Evolutionary conservation across 2,113 vertebrate genomes (phyloP), one percentile per base, ranked within the genome.

Genomic region (Silurus asotus): DNA sequence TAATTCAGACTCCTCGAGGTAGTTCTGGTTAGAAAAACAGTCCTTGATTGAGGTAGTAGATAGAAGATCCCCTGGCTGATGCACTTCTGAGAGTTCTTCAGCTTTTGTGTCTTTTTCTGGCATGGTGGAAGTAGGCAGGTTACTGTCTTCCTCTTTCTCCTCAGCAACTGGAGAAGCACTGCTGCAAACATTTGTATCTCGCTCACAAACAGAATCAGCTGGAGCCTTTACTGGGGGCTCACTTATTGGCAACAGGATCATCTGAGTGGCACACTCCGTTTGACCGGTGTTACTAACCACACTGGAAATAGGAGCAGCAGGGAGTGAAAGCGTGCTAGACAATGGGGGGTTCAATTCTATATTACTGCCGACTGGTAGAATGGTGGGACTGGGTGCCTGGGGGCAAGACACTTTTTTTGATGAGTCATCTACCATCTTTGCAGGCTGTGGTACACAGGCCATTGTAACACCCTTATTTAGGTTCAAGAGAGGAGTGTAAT

Each of bases 191-290:
- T 48, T 56, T 6, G 25, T 6, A 2, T 81, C 81, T 25, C 65
- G 70, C 9, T 92, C 90, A 76, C 87, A 90, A n/a, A 89, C 84
- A 4, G 90, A 92, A 82, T 92, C 91, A 56, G 91, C 89, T 19
- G 83, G 64, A 1, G 90, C 91, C 53, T 90, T 91, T 28, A 92
- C 88, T 20, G 88, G 84, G 49, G 80, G 67, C 19, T 87, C 70
- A 37, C 59, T 58, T 8, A 8, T 51, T 28, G 69, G 9, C 11
- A 69, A 62, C 8, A 45, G 48, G 58, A 77, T 56, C 0, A 20
- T 1, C 56, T n/a, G 81, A 37, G 74, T 49, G 48, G 37, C 55
- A 59, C 23, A 56, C 3, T 75, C 23, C 59, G 70, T 59, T 81
- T 56, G 78, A 84, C 2, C n/a, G 19, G 11, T 5, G 53, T 56